These are phyloP conservation scores for Lepidurus packardi DNA, from an alignment of 1,140 invertebrate genomes.

Conservation along the genomic window DNA sequence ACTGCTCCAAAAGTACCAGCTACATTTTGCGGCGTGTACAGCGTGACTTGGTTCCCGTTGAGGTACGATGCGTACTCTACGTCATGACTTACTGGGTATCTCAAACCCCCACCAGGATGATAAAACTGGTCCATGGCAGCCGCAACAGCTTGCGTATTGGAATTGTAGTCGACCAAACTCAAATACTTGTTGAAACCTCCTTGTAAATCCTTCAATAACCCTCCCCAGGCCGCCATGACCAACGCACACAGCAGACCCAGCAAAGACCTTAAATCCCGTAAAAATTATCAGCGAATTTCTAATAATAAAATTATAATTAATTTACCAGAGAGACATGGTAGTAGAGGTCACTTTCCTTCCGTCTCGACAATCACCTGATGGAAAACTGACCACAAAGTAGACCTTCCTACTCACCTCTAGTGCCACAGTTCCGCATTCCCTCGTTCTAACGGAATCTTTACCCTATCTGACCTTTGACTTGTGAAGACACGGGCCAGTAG, in stretches of 20 bases:
- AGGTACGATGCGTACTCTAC: background rate
- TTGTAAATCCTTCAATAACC: background rate
- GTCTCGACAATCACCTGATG: too few relatives aligned
- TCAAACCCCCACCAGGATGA: background rate
- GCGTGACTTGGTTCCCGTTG: background rate
- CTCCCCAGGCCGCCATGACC: background rate
- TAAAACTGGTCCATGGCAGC: background rate
- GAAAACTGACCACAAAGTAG: too few relatives aligned
- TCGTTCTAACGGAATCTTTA: too few relatives aligned
- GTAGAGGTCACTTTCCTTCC: too few relatives aligned
- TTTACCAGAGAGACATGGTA: too few relatives aligned
- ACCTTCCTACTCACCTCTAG: too few relatives aligned
- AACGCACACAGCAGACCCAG: background rate
- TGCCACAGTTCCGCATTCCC: too few relatives aligned
- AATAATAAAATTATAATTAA: too few relatives aligned
- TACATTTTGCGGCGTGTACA: background rate
- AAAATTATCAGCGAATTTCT: background rate
- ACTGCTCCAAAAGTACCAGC: background rate
- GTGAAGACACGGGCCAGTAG: background rate
- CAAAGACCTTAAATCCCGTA: background rate
- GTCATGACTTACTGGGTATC: background rate
- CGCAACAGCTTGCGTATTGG: background rate
- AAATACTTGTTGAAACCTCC: background rate
- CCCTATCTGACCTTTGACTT: background rate
- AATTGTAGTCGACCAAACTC: background rate